phyloP scores from a whole-genome alignment of 2,113 vertebrate genomes.

The Podocnemis expansa region DNA sequence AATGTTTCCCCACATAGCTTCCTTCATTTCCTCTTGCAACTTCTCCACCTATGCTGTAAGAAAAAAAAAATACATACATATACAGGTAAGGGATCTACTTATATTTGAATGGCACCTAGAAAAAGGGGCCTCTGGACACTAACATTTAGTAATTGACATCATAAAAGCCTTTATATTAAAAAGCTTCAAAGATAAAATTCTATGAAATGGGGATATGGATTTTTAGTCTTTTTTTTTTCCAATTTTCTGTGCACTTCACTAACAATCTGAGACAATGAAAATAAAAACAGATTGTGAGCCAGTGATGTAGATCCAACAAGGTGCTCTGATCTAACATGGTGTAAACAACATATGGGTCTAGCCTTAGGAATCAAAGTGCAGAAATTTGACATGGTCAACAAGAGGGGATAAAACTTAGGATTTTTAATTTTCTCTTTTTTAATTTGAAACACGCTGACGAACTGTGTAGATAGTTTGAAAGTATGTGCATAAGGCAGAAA shows the following conservation, averaged over 20 bases:
- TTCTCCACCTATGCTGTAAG: constrained; percentile 90
- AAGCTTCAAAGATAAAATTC: not conserved
- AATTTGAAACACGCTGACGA: not conserved
- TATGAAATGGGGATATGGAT: not conserved
- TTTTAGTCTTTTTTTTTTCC: not conserved
- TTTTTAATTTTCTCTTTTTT: not conserved
- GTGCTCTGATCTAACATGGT: not conserved
- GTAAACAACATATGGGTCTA: not conserved
- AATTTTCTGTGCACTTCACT: not conserved
- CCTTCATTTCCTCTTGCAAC: constrained; percentile 86
- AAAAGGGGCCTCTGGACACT: not conserved
- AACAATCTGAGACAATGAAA: not conserved
- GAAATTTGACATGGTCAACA: not conserved
- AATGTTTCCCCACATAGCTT: constrained; percentile 90
- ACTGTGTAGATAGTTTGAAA: not conserved
- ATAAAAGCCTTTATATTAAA: not conserved
- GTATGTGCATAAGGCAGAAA: not conserved
- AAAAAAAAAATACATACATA: constrained; percentile 38
- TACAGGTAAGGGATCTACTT: not conserved
- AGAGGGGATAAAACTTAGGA: not conserved
- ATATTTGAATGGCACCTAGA: not conserved
- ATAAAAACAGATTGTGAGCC: not conserved
- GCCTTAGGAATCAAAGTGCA: not conserved
- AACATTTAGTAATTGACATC: not conserved
- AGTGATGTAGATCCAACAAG: not conserved